A percentile compares a stretch with the other conserved stretches of the same genome.
Conservation (phyloP, 2,888 invertebrate species). For the Caenorhabditis sulstoni region DNA sequence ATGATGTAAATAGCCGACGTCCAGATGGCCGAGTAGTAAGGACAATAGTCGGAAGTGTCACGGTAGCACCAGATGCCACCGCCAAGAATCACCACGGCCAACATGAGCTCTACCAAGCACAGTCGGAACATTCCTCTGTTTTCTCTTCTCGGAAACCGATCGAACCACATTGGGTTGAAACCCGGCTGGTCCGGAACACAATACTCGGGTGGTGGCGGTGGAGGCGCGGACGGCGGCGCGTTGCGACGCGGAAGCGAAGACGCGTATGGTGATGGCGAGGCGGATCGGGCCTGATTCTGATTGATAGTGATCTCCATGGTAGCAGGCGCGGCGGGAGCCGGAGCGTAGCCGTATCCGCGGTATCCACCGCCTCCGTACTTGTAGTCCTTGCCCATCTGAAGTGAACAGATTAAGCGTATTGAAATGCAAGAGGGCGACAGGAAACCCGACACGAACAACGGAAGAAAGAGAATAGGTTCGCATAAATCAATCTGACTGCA, state of each 20-base stretch:
- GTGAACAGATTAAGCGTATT: background rate
- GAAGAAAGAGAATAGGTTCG: background rate
- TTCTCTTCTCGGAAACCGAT: slow-evolving; percentile 76
- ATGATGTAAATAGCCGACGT: slow-evolving; percentile 74
- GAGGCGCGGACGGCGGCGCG: slow-evolving; percentile 64
- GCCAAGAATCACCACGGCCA: slow-evolving; percentile 74
- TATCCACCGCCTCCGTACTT: slow-evolving; percentile 63
- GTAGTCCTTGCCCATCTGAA: slow-evolving; percentile 67
- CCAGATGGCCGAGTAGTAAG: slow-evolving; percentile 80
- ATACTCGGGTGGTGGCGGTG: slow-evolving; percentile 66
- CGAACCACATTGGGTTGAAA: slow-evolving; percentile 75
- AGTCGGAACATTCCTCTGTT: slow-evolving; percentile 79
- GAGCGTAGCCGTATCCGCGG: slow-evolving; percentile 70
- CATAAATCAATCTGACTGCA: slow-evolving; percentile 20
- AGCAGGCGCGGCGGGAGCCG: slow-evolving; percentile 72
- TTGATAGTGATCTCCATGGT: slow-evolving; percentile 77
- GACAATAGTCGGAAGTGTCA: slow-evolving; percentile 79
- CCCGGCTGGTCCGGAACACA: slow-evolving; percentile 62
- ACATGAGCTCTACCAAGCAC: slow-evolving; percentile 73
- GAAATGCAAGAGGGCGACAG: no score
- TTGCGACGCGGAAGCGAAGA: slow-evolving; percentile 41
- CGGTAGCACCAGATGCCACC: slow-evolving; percentile 78
- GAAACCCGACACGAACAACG: no score
- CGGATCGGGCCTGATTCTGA: slow-evolving; percentile 60
- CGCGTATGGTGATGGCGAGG: slow-evolving; percentile 50